Base-by-base conservation (phyloP, 2,888 invertebrate species). In the Drosophila helvetica region DNA sequence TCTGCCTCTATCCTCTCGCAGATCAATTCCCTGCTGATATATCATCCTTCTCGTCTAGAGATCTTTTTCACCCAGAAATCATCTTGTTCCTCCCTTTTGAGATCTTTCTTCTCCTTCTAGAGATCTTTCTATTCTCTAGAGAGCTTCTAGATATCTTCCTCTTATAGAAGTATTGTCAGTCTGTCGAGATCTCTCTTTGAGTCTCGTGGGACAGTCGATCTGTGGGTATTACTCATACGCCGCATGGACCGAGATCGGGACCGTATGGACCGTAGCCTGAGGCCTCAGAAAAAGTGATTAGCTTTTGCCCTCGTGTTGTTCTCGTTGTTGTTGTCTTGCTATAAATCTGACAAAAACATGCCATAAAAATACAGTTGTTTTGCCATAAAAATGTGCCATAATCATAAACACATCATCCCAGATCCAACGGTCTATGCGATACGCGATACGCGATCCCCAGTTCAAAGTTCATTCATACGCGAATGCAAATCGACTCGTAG, bases 301-400 rank as follows among this genome's bases (percentile, higher is more conserved):
- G 57, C 7, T 38, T n/a, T 38, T 38, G 38, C n/a, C 1, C 63
- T 52, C 54, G 25, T 8, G n/a, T 25, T 30, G 27, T 42, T 52
- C 42, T 25, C 38, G 58, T 18, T 62, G 65, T 67, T 46, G n/a
- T n/a, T n/a, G n/a, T n/a, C 22, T 71, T 43, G 74, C 58, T 43
- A 74, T 74, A 74, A 74, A 74, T 62, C 75, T 48, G n/a, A 53
- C n/a, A 54, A 70, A 67, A 67, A 67, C 67, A 74, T 57, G 73
- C 74, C 74, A 67, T 74, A 60, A 67, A 73, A 73, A 66, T 51
- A 61, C 67, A 38, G 60, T 74, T 73, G 56, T 57, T 61, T 74
- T 54, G 74, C 66, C 56, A 73, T 73, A 61, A 62, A 74, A 74
- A 71, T 55, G 46, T 70, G 70, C 70, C 72, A 74, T 74, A 58